phyloP scores from a whole-genome alignment of 2,113 vertebrate genomes.

The Myocastor coypus region DNA sequence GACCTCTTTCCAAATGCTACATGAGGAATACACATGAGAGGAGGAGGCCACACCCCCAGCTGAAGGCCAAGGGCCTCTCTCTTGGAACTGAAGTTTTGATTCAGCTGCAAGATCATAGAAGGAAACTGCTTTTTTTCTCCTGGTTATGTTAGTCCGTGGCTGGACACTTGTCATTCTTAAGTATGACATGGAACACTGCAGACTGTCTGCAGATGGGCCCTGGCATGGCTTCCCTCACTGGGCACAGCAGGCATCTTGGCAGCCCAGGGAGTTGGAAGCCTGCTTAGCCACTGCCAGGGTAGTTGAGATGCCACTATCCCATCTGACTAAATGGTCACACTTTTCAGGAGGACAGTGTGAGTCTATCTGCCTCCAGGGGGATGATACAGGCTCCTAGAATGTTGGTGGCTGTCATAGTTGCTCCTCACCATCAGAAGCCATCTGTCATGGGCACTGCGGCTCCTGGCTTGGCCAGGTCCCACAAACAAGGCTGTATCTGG shows the following conservation, averaged over 20 bases:
- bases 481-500: neutral
- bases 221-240: neutral
- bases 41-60: neutral
- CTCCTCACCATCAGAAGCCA: neutral
- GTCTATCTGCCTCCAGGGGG: neutral
- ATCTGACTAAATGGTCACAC: neutral
- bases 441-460: neutral
- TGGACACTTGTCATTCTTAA: neutral
- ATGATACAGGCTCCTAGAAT: neutral
- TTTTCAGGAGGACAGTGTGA: neutral
- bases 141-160: neutral
- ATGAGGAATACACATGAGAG: neutral
- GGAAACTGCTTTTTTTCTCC: neutral
- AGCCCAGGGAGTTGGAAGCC: neutral
- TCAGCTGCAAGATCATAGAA: neutral
- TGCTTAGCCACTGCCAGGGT: neutral
- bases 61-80: neutral
- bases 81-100: neutral
- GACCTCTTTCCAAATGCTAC: neutral
- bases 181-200: neutral
- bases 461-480: neutral
- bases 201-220: slow-evolving; percentile 10
- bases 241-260: neutral
- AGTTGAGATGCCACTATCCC: neutral
- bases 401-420: neutral